These are phyloP conservation scores for Poeciliopsis presidionis DNA, from an alignment of 2,797 vertebrate genomes.

Conservation along the genomic window DNA sequence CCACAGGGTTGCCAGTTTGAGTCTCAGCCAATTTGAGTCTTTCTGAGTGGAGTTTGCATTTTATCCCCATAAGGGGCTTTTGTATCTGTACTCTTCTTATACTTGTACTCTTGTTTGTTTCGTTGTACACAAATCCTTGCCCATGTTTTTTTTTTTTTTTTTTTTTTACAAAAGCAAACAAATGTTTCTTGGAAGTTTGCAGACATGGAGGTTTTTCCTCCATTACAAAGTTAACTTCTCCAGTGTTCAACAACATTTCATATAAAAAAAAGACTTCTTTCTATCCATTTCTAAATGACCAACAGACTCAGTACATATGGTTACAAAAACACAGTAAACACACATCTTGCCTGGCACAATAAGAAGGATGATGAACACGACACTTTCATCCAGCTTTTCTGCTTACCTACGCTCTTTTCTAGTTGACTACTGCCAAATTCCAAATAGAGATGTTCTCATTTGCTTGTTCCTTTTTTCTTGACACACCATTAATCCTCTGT, in stretches of 20 bases:
- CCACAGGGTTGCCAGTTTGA: slow-evolving; percentile 8
- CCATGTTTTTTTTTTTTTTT: not conserved
- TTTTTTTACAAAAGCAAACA: not conserved
- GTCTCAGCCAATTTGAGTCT: not conserved
- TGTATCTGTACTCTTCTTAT: not conserved
- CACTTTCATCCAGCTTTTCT: not conserved
- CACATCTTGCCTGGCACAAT: not conserved
- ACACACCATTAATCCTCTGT: not conserved
- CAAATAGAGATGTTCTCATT: not conserved
- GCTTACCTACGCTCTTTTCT: not conserved
- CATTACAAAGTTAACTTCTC: not conserved
- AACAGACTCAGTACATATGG: not conserved
- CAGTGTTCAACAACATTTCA: not conserved
- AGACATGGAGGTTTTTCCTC: not conserved
- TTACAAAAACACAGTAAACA: not conserved
- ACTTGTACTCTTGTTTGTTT: not conserved
- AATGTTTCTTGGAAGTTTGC: not conserved
- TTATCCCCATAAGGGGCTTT: not conserved
- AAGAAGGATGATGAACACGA: not conserved
- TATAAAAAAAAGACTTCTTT: too few species aligned
- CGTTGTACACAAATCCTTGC: not conserved
- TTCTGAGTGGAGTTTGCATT: not conserved
- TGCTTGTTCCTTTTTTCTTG: not conserved
- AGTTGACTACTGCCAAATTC: not conserved
- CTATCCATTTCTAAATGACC: not conserved